These are phyloP conservation scores for Vulpes ferrilata DNA, from an alignment of 2,113 vertebrate species.

Conservation along the genomic window DNA sequence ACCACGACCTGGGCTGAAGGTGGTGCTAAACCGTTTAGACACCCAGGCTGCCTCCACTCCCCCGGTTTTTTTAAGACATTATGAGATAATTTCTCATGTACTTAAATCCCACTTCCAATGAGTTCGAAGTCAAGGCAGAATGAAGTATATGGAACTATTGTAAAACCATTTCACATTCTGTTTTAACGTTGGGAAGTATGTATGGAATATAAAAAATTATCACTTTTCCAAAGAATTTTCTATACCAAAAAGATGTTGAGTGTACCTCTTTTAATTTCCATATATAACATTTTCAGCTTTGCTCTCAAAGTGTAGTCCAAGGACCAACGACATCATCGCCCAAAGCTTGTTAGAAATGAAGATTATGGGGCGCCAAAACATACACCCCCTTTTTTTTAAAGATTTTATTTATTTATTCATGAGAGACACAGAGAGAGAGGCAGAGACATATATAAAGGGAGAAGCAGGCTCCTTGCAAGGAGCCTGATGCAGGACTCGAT, in stretches of 20 bases:
- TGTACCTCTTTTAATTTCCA: not conserved
- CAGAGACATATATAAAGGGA: too few species aligned
- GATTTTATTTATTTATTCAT: too few species aligned
- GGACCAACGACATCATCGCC: not conserved
- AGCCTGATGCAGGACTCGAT: too few species aligned
- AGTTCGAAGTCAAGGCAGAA: conserved; percentile 47
- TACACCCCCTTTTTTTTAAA: not conserved
- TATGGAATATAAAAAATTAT: conserved; percentile 7
- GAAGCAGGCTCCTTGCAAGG: too few species aligned
- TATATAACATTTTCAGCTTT: not conserved
- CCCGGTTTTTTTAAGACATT: not conserved
- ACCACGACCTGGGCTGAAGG: too few species aligned
- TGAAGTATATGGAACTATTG: not conserved
- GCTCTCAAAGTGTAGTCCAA: not conserved
- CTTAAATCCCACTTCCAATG: conserved; percentile 1
- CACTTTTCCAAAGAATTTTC: conserved; percentile 36
- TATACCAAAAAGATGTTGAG: not conserved
- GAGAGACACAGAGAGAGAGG: too few species aligned
- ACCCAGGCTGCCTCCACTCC: too few species aligned
- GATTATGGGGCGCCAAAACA: not conserved
- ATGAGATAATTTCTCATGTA: conserved; percentile 1
- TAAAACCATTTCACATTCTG: not conserved
- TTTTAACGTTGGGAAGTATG: not conserved
- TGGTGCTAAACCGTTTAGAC: too few species aligned
- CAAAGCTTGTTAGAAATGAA: not conserved